Base-by-base conservation (phyloP, 2,113 vertebrate species). In the Periophthalmodon schlosseri region DNA sequence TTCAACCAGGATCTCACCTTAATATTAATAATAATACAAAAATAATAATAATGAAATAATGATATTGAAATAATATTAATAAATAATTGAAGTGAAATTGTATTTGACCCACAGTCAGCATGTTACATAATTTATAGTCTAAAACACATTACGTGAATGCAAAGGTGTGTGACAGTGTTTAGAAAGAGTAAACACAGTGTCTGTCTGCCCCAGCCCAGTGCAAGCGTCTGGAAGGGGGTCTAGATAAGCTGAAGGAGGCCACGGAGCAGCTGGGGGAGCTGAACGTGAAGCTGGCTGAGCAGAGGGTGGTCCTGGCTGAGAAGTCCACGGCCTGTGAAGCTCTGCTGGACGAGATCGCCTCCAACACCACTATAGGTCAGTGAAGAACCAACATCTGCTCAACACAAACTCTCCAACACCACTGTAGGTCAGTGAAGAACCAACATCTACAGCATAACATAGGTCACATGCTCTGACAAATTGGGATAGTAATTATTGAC, bases 211-310 rank as follows among this genome's bases (percentile, higher is more conserved):
- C 80, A 99, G 97, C 88, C 20, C 97, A 99, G 75, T 99, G 96
- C 84, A 96, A 94, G 77, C 94, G 94, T 7, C 89, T 99, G 72
- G 96, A 97, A 50, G 94, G 95, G 0, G 97, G 98, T 58, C 93
- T 99, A 73, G 95, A 95, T 83, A 99, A 98, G 85, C 91, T 99
- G 75, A 94, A 97, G 88, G 97, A 99, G 87, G 97, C 96, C 24
- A 95, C 94, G 44, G n/a, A 92, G n/a, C 95, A 98, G 89, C 91
- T 99, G 33, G 94, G 89, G 0, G 95, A 96, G 86, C 94, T 99
- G 69, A 99, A 97, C 68, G 61, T 85, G 72, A 98, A 96, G 80
- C 94, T 99, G 52, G 96, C 95, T 0, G 96, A 97, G 86, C 97
- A 99, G 86, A 97, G 94, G 81, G 84, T 96, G 2, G 94, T 98